Base-by-base conservation (phyloP, 2,797 vertebrate species). In the Cirrhinus mrigala region DNA sequence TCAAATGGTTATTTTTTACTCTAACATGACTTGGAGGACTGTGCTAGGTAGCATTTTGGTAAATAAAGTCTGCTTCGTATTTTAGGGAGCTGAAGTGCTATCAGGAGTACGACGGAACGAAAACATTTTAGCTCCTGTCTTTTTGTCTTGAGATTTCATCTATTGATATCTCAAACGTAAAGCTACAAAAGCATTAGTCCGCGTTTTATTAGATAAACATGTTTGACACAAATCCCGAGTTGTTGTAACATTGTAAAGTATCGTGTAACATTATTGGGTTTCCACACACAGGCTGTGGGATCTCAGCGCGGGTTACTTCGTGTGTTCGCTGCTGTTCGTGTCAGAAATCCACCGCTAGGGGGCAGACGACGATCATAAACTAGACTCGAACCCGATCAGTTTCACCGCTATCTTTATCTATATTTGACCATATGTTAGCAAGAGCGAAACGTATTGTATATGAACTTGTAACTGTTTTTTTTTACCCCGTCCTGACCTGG, bases 301-400 rank as follows among this genome's bases (percentile, higher is more conserved):
- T 89, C 80, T 87, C 73, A 78, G 85, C 64, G 83, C 85, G 80
- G 83, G 71, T 56, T 66, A n/a, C 48, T 75, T 54, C 60, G 64
- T 60, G 84, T 46, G 73, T 82, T 88, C 77, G 27, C 84, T 62
- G 78, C 58, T 62, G 50, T 73, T 66, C 84, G 91, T 94, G 92
- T 84, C 92, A 87, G 76, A 74, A 83, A 85, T 88, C 90, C 88
- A 95, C 96, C 97, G 95, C 97, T 98, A 99, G 98, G 97, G 97
- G 97, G 98, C 98, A 98, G 96, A 97, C 93, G 94, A 94, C 94
- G 97, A 97, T 97, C 97, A 97, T 94, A 95, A 97, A 97, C 97
- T 94, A 94, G 89, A 96, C 95, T 96, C 95, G 95, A 97, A 96
- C 96, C 96, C 95, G 96, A 96, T 95, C 95, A 92, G 93, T 95